phyloP scores from a whole-genome alignment of 2,113 vertebrate species.

The Cyprinus carpio region DNA sequence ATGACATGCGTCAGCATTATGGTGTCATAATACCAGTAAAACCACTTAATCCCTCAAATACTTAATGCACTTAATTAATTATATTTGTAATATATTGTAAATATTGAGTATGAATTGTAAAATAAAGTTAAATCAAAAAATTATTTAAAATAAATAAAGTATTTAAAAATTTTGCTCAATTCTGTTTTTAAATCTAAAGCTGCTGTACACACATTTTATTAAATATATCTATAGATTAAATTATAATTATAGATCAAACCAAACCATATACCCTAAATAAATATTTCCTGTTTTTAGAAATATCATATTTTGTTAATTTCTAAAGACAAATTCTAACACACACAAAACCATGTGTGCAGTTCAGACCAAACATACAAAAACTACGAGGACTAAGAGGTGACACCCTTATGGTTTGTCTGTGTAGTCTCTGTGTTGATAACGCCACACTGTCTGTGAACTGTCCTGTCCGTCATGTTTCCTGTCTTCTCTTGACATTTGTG shows the following conservation, averaged over 20 bases:
- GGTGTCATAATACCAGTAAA: conserved; percentile 12
- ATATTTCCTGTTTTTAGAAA: no score
- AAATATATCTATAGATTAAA: no score
- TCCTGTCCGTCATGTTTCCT: background rate
- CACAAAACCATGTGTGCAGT: background rate
- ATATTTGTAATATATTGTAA: background rate
- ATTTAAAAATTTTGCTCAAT: background rate
- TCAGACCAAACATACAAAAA: background rate
- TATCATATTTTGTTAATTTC: no score
- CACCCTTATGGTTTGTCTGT: background rate
- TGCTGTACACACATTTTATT: background rate
- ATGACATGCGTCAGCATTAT: conserved; percentile 7
- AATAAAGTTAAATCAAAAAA: background rate
- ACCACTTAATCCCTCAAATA: background rate
- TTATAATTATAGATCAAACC: background rate
- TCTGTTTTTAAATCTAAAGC: background rate
- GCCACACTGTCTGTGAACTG: background rate
- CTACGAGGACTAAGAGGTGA: background rate
- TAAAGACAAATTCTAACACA: background rate
- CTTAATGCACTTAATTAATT: background rate
- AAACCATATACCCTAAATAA: background rate
- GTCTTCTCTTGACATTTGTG: background rate
- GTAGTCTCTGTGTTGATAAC: background rate
- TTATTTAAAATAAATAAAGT: background rate
- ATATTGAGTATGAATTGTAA: background rate